Evolutionary conservation across 2,113 vertebrate genomes (phyloP).

Genomic region (Silurus glanis): DNA sequence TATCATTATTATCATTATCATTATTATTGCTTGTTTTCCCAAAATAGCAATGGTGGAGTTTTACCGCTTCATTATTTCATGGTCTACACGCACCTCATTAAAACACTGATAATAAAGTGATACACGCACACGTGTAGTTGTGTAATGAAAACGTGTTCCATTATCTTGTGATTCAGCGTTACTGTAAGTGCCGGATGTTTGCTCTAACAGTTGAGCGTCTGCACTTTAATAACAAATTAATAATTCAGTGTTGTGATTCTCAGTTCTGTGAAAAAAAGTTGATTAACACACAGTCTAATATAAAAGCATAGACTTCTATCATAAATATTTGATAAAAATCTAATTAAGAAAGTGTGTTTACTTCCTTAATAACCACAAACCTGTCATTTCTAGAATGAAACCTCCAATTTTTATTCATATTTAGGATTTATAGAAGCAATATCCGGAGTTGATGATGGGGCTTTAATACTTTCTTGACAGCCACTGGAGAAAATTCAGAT

Average conservation of each 20-base stretch:
- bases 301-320: not conserved
- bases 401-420: not conserved
- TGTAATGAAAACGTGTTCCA: constrained; percentile 17
- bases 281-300: not conserved
- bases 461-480: no score
- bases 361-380: not conserved
- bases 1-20: no score
- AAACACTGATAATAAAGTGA: constrained; percentile 1
- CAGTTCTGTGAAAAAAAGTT: no score
- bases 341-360: not conserved
- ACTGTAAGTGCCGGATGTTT: not conserved
- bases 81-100: not conserved
- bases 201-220: not conserved
- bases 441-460: not conserved
- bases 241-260: constrained; percentile 8
- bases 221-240: not conserved
- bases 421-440: not conserved
- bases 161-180: not conserved
- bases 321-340: not conserved
- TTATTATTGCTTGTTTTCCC: not conserved
- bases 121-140: not conserved
- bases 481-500: no score
- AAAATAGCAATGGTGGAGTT: not conserved
- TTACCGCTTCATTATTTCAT: not conserved
- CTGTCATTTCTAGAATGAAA: not conserved